Percentiles rank a stretch among this genome's conserved stretches.
phyloP scores from a whole-genome alignment of 2,113 vertebrate genomes.

The Amblyornis subalaris region DNA sequence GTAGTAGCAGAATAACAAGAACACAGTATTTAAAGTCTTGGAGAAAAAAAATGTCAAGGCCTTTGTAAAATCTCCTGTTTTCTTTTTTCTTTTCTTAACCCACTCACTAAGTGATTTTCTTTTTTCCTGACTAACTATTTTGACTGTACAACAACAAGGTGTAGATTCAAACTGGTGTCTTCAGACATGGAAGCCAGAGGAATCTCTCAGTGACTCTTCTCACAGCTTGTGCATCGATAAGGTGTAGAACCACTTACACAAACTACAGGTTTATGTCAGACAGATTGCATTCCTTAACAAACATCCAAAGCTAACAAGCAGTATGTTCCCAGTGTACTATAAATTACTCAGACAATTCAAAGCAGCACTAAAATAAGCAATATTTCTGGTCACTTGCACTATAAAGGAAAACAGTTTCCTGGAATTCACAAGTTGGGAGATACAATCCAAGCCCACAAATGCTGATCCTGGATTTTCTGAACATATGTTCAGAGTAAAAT shows the following conservation, averaged over 20 bases:
- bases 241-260: background rate
- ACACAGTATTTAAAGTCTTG: background rate
- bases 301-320: background rate
- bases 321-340: background rate
- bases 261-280: background rate
- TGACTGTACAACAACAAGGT: background rate
- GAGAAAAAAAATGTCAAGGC: background rate
- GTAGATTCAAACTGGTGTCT: background rate
- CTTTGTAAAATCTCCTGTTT: background rate
- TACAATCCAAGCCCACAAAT: background rate
- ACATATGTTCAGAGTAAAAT: background rate
- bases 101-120: background rate
- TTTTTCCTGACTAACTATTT: background rate
- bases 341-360: constrained; percentile 38
- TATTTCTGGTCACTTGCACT: constrained; percentile 24
- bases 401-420: constrained; percentile 16
- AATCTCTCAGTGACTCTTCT: background rate
- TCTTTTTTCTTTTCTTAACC: background rate
- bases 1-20: background rate
- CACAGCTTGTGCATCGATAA: background rate
- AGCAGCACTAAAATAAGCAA: constrained; percentile 8
- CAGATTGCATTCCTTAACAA: background rate
- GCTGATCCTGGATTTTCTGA: background rate
- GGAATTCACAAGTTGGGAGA: background rate
- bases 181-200: background rate